Evolutionary conservation across 2,113 vertebrate species (phyloP), one percentile per base, ranked within the genome.

Genomic region (Halichoerus grypus): DNA sequence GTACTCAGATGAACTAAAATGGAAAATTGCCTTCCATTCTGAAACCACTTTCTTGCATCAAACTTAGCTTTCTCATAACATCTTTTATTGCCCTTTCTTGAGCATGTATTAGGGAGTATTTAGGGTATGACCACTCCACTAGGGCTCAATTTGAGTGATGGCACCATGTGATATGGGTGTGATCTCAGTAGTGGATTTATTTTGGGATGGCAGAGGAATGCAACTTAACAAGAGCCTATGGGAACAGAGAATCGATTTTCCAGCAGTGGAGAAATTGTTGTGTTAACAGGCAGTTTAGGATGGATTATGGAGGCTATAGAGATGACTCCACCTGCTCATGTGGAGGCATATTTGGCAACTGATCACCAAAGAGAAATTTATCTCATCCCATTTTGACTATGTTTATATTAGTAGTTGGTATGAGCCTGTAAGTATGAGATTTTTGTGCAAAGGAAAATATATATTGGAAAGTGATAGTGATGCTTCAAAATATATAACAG

Each of bases 151-250:
- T 84, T 95, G 92, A 91, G 69, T 91, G 89, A 98, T 59, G 57
- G 91, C 33, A 83, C 53, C 79, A 77, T 83, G 46, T 94, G 94
- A 83, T 59, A 76, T 51, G n/a, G 59, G 7, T 31, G 72, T 92
- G 67, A 71, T 91, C 18, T 49, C 76, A 97, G 4, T 33, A n/a
- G 46, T 72, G n/a, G 74, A 59, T 92, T 97, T 96, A 95, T 96
- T 94, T 95, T 71, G 12, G 39, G 74, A 80, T 71, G 51, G 8
- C 28, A 87, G 26, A 90, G 61, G 81, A 90, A 90, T 88, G 57
- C 7, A 87, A 12, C 22, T 93, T 95, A 31, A 86, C 26, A 7
- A 89, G 72, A 86, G 84, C 53, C 33, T 85, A 51, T 95, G 36
- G 72, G 18, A 81, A 96, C 18, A 92, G 53, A 94, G n/a, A 82